Conservation (phyloP, 2,888 invertebrate genomes). For the Amblyteles armatorius region DNA sequence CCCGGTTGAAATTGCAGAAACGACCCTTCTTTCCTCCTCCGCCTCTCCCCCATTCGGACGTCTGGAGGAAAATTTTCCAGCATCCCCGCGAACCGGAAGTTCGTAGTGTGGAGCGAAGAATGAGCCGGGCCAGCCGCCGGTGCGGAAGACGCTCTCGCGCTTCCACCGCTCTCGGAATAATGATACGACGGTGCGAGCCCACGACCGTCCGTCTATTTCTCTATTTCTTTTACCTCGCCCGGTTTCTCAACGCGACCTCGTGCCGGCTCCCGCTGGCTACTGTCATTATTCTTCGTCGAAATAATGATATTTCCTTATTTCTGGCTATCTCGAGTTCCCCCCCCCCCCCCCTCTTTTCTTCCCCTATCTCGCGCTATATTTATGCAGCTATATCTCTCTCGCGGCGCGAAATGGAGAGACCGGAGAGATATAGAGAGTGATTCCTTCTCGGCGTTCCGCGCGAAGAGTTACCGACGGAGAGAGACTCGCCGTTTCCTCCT, state of each 20-base stretch:
- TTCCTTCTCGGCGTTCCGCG: slow-evolving; percentile 7
- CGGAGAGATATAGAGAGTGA: slow-evolving; percentile 10
- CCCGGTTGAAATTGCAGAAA: slow-evolving; percentile 19
- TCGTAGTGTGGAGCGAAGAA: slow-evolving; percentile 28
- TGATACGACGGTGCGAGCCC: slow-evolving; percentile 42
- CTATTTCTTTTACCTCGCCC: slow-evolving; percentile 33
- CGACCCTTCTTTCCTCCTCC: slow-evolving; percentile 1
- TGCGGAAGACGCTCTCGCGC: slow-evolving; percentile 55
- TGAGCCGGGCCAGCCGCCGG: slow-evolving; percentile 47
- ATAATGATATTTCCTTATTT: slow-evolving; percentile 67
- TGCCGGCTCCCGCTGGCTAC: background rate
- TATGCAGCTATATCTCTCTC: slow-evolving; percentile 20
- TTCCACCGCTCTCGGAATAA: slow-evolving; percentile 56
- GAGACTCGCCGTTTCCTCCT: background rate
- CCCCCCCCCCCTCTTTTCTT: slow-evolving; percentile 21
- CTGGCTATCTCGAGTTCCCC: slow-evolving; percentile 9
- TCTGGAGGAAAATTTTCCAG: slow-evolving; percentile 45
- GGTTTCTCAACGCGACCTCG: background rate
- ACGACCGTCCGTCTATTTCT: slow-evolving; percentile 45
- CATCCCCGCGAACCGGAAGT: slow-evolving; percentile 46
- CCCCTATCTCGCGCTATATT: too few species aligned
- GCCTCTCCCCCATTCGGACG: background rate
- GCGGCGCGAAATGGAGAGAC: slow-evolving; percentile 12
- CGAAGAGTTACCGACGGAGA: background rate
- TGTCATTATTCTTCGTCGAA: slow-evolving; percentile 67